A percentile compares a stretch with the other conserved stretches of the same genome.
These are phyloP conservation scores for Axea sp. DNA, from an alignment of 2,888 invertebrate genomes.

Conservation along the genomic window DNA sequence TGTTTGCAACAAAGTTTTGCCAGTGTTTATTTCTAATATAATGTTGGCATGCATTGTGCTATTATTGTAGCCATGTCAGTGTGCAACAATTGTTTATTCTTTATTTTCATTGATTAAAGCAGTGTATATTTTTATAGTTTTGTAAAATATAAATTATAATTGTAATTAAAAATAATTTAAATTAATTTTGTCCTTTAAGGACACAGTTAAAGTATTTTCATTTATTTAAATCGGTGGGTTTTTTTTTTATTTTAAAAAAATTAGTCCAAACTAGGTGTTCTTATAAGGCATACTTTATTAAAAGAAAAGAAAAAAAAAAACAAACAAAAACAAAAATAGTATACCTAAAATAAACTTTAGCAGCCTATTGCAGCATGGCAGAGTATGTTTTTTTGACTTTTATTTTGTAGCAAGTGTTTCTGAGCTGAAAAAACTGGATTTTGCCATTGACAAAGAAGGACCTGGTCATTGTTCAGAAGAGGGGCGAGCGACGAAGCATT, in stretches of 20 bases:
- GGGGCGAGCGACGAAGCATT: conserved; percentile 72
- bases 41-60: conserved; percentile 56
- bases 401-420: conserved; percentile 77
- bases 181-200: too few relatives aligned
- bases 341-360: conserved; percentile 55
- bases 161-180: too few relatives aligned
- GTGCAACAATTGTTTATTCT: conserved; percentile 43
- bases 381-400: conserved; percentile 74
- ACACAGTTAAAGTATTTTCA: too few relatives aligned
- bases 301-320: too few relatives aligned
- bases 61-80: conserved; percentile 48
- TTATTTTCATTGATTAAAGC: conserved; percentile 5
- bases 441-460: conserved; percentile 71
- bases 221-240: too few relatives aligned
- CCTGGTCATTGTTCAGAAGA: conserved; percentile 70
- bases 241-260: too few relatives aligned
- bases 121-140: too few relatives aligned
- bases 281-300: too few relatives aligned
- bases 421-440: conserved; percentile 78
- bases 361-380: conserved; percentile 75
- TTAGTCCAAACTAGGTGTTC: too few relatives aligned
- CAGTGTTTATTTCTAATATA: conserved; percentile 40
- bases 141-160: too few relatives aligned
- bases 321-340: too few relatives aligned
- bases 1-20: conserved; percentile 28